These are phyloP conservation scores for Acrobasis consociella DNA, from an alignment of 2,888 invertebrate genomes.

Conservation along the genomic window DNA sequence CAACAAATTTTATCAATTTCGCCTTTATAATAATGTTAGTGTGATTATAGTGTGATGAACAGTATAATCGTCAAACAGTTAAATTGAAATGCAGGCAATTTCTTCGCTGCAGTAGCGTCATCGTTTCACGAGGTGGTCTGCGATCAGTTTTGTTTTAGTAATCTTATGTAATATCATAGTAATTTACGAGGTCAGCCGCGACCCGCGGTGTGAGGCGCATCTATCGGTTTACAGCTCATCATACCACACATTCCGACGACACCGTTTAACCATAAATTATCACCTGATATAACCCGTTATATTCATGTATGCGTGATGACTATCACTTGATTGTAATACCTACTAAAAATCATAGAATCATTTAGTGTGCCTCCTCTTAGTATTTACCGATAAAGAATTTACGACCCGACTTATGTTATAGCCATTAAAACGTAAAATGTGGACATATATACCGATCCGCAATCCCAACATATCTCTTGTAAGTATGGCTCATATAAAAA, in stretches of 20 bases:
- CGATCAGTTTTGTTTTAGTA: not conserved
- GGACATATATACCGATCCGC: not conserved
- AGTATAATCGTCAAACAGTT: no score
- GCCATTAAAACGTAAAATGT: slow-evolving; percentile 12
- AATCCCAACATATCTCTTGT: not conserved
- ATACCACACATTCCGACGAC: slow-evolving; percentile 47
- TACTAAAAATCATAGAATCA: slow-evolving; percentile 11
- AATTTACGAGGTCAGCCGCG: slow-evolving; percentile 51
- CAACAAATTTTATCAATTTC: no score
- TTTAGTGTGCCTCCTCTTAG: not conserved
- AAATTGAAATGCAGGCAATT: not conserved
- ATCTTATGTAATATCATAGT: slow-evolving; percentile 23
- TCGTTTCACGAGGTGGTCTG: not conserved
- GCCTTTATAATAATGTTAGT: no score
- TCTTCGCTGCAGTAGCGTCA: not conserved
- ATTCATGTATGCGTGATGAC: slow-evolving; percentile 12
- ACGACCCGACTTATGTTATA: slow-evolving; percentile 1
- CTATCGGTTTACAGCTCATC: slow-evolving; percentile 52
- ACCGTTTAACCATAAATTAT: slow-evolving; percentile 57
- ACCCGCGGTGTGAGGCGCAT: slow-evolving; percentile 45
- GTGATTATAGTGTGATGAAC: no score
- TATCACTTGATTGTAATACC: slow-evolving; percentile 15
- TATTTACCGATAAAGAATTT: slow-evolving; percentile 10
- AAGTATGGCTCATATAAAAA: not conserved
- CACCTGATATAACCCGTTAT: slow-evolving; percentile 46